These are phyloP conservation scores for Sebastes paucispinis DNA, from an alignment of 2,797 vertebrate species.

Conservation along the genomic window DNA sequence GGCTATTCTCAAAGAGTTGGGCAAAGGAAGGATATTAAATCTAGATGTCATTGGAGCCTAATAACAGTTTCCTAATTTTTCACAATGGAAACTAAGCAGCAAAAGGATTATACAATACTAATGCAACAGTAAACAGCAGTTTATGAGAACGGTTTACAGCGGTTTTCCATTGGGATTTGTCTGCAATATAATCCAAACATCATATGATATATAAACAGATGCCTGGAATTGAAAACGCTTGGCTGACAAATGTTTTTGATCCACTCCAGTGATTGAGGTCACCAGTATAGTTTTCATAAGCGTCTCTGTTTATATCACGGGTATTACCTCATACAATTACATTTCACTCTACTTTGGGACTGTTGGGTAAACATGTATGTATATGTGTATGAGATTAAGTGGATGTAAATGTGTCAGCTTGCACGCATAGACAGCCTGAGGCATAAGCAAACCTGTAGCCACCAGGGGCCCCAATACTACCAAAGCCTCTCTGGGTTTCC, in stretches of 20 bases:
- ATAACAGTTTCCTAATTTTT: conserved; percentile 68
- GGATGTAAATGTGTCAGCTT: background rate
- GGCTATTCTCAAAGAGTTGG: conserved; percentile 45
- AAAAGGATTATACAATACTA: conserved; percentile 66
- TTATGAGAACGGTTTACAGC: conserved; percentile 65
- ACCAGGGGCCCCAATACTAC: conserved; percentile 8
- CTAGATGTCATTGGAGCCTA: conserved; percentile 59
- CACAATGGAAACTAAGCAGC: conserved; percentile 67
- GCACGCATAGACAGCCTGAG: conserved; percentile 7
- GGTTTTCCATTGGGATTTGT: conserved; percentile 67
- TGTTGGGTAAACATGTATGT: conserved; percentile 29
- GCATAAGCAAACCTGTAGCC: conserved; percentile 14
- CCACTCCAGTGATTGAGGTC: conserved; percentile 67
- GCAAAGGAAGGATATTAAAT: conserved; percentile 65
- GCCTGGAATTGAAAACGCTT: conserved; percentile 62
- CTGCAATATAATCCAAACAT: conserved; percentile 67
- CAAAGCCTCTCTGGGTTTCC: conserved; percentile 4
- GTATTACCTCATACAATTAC: conserved; percentile 55
- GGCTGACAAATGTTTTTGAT: conserved; percentile 70
- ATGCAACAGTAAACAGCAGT: conserved; percentile 68
- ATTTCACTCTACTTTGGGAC: conserved; percentile 31
- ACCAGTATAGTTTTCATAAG: conserved; percentile 46
- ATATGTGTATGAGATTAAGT: background rate
- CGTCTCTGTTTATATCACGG: conserved; percentile 46
- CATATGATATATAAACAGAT: conserved; percentile 72